Percentiles rank a stretch among this genome's conserved stretches.
phyloP scores from a whole-genome alignment of 2,113 vertebrate genomes.

The Bambusicola thoracicus region DNA sequence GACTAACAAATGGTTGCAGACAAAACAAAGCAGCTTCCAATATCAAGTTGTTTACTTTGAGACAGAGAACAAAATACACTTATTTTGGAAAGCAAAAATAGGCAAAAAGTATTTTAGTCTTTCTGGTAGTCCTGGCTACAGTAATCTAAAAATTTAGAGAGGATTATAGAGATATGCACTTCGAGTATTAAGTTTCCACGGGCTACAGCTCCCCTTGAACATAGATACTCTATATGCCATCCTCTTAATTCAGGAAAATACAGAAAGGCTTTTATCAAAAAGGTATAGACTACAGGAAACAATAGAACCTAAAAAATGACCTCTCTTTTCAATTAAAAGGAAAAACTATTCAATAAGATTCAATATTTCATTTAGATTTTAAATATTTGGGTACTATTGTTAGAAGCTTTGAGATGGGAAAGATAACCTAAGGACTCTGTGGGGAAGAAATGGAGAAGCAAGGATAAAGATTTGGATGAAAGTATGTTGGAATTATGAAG shows the following conservation, averaged over 20 bases:
- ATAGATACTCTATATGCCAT: not conserved
- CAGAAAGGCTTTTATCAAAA: not conserved
- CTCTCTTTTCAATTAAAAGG: not conserved
- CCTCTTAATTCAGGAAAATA: not conserved
- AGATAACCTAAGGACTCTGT: not conserved
- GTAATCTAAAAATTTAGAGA: not conserved
- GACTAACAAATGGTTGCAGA: not conserved
- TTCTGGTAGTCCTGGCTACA: not conserved
- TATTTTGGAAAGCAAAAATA: not conserved
- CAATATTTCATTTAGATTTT: not conserved
- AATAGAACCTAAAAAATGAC: accelerated
- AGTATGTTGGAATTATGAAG: not conserved
- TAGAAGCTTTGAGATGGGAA: not conserved
- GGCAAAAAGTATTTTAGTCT: not conserved
- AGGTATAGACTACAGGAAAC: not conserved
- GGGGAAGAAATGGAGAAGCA: not conserved
- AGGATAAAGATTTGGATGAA: not conserved
- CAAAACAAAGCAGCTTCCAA: not conserved
- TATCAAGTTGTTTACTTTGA: not conserved
- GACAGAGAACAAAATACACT: not conserved
- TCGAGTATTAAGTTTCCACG: not conserved
- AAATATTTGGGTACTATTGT: not conserved
- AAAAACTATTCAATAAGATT: not conserved
- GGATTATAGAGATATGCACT: not conserved
- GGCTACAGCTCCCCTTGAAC: not conserved